Base-by-base conservation (phyloP, 2,888 invertebrate species). In the Sarcophaga caerulescens region DNA sequence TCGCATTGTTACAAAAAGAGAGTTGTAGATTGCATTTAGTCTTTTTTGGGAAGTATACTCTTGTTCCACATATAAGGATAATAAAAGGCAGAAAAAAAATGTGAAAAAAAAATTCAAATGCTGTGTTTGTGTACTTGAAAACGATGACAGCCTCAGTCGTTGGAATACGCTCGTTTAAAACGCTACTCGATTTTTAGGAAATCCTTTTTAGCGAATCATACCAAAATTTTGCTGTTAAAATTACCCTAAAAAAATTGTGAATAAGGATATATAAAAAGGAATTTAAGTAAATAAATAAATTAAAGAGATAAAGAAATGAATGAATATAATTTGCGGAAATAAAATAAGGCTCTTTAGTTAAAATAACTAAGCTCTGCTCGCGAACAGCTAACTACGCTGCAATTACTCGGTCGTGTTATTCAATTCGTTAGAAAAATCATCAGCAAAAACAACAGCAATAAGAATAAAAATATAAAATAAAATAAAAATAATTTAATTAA, bases 131-230 rank as follows among this genome's bases (percentile, higher is more conserved):
- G 81, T 76, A 81, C 84, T 84, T 84, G 74, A 86, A 84, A 83
- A 74, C 83, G 78, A 80, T 82, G 80, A 62, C 78, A 83, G 79
- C 89, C 90, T 92, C 89, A 92, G 91, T 92, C 92, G 91, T 90
- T 91, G 91, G 90, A 90, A 90, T 90, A 88, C 90, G 89, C 90
- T 92, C 91, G 92, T 90, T 89, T 90, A 90, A 89, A 90, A 90
- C 90, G 90, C 88, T 90, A 88, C 89, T 89, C 87, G 87, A 62
- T 45, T 59, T 52, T 45, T 25, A 78, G 70, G 65, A 81, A 84
- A 81, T 73, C 73, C 60, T 76, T 35, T 35, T 21, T 62, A 63
- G 83, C 71, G 63, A 80, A 71, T 74, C 74, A 66, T 68, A 57
- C 21, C 6, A 60, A 70, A 4, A n/a, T 68, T 57, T 75, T 79